A percentile compares a stretch with the other conserved stretches of the same genome.
These are phyloP conservation scores for Tiliqua scincoides DNA, from an alignment of 2,113 vertebrate genomes.

Conservation along the genomic window DNA sequence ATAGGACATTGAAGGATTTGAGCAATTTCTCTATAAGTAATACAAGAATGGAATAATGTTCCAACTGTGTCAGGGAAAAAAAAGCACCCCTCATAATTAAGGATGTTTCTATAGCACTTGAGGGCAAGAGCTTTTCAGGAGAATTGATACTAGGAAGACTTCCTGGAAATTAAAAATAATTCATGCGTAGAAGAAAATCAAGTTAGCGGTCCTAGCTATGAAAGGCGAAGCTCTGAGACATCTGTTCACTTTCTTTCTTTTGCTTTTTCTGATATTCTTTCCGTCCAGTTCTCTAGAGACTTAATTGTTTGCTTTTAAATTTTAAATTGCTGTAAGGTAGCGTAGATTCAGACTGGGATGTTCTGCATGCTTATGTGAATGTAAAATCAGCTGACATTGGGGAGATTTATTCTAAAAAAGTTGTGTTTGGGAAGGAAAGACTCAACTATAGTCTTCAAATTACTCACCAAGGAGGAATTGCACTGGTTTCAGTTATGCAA, in stretches of 20 bases:
- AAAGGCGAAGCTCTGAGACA: conserved; percentile 26
- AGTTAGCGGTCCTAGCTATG: not conserved
- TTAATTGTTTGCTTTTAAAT: conserved; percentile 10
- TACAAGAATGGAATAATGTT: conserved; percentile 21
- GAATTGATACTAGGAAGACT: conserved; percentile 27
- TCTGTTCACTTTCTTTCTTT: conserved; percentile 34
- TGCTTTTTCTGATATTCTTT: not conserved
- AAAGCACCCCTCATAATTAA: conserved; percentile 29
- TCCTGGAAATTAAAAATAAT: conserved; percentile 27
- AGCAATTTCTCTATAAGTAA: conserved; percentile 37
- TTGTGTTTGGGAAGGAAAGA: not conserved
- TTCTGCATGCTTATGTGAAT: not conserved
- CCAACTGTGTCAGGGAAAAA: conserved; percentile 14
- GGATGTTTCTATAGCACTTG: conserved; percentile 23
- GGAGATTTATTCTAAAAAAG: not conserved
- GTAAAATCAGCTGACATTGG: not conserved
- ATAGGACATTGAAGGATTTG: conserved; percentile 44
- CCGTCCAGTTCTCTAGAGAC: not conserved
- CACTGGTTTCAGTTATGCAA: not conserved
- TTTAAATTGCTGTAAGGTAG: conserved; percentile 12
- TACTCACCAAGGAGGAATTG: not conserved
- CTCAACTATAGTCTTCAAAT: not conserved
- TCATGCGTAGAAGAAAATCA: conserved; percentile 17
- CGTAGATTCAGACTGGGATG: conserved; percentile 24
- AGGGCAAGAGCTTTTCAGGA: conserved; percentile 21